These are phyloP conservation scores for Drosophila murphyi DNA, from an alignment of 1,140 invertebrate genomes.

Conservation along the genomic window DNA sequence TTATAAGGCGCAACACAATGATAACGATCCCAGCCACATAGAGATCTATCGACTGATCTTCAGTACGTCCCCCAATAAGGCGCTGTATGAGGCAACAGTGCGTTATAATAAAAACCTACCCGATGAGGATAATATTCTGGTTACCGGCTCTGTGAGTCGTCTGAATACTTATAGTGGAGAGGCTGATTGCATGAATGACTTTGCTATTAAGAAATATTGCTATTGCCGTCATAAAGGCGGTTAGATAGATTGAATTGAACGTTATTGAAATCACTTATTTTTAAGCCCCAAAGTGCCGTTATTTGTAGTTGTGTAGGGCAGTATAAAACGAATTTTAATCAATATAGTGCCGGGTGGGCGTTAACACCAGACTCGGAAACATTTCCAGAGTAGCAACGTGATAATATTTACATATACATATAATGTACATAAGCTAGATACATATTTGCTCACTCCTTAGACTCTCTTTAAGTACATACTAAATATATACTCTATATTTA, in stretches of 20 bases:
- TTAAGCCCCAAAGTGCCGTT: conserved; percentile 58
- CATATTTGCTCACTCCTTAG: not conserved
- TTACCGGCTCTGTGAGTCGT: conserved; percentile 86
- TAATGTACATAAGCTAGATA: conserved; percentile 3
- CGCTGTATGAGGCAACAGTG: conserved; percentile 87
- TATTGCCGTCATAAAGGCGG: conserved; percentile 78
- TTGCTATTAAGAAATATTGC: conserved; percentile 86
- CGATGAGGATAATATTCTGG: conserved; percentile 48
- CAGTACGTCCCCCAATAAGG: conserved; percentile 86
- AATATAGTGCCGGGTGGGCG: conserved; percentile 14
- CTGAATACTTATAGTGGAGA: conserved; percentile 87
- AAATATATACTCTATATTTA: not conserved
- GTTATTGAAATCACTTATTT: conserved; percentile 8
- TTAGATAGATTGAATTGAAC: conserved; percentile 6
- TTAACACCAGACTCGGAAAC: conserved; percentile 28
- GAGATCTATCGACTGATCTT: conserved; percentile 84
- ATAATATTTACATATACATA: conserved; percentile 36
- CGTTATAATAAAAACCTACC: conserved; percentile 65
- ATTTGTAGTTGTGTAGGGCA: conserved; percentile 17
- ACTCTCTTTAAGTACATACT: conserved; percentile 6
- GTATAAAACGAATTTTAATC: not conserved
- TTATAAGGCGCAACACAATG: conserved; percentile 50
- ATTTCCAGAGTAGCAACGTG: conserved; percentile 32
- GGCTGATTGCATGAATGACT: conserved; percentile 85
- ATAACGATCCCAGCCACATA: conserved; percentile 19